These are phyloP conservation scores for Willowsia nigromaculata DNA, from an alignment of 2,888 invertebrate species.

Conservation along the genomic window DNA sequence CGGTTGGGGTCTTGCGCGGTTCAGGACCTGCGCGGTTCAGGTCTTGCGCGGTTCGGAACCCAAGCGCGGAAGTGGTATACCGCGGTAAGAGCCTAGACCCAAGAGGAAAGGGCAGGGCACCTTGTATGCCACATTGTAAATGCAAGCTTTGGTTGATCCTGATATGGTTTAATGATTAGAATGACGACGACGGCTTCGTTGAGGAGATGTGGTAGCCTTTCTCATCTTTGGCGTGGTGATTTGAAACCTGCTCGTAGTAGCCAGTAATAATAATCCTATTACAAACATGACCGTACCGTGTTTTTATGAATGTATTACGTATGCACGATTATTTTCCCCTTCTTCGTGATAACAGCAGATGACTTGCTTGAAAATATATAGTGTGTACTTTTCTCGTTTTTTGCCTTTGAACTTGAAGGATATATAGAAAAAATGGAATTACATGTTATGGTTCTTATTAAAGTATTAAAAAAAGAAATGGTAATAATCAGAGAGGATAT, in stretches of 20 bases:
- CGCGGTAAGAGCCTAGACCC: background rate
- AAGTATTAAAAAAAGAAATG: conserved; percentile 38
- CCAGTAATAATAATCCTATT: conserved; percentile 52
- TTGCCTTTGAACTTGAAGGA: background rate
- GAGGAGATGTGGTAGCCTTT: conserved; percentile 9
- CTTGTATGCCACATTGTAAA: conserved; percentile 1
- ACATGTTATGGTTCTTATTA: conserved; percentile 40
- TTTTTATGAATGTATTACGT: background rate
- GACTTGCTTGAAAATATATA: background rate
- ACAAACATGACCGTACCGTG: background rate
- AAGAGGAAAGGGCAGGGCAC: conserved; percentile 55
- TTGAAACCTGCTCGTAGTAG: conserved; percentile 29
- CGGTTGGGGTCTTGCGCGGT: too few species aligned
- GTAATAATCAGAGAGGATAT: conserved; percentile 61
- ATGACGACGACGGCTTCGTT: background rate
- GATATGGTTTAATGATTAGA: conserved; percentile 44
- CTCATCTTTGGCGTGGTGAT: conserved; percentile 35
- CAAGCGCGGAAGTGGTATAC: too few species aligned
- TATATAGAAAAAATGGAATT: conserved; percentile 29
- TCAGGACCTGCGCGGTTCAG: too few species aligned
- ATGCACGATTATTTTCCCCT: background rate
- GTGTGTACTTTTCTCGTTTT: background rate
- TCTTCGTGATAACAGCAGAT: background rate
- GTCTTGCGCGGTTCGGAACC: too few species aligned
- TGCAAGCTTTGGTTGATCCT: conserved; percentile 34